Percentiles rank a stretch among this genome's conserved stretches.
These are phyloP conservation scores for Erinaceus europaeus DNA, from an alignment of 2,113 vertebrate species.

Conservation along the genomic window DNA sequence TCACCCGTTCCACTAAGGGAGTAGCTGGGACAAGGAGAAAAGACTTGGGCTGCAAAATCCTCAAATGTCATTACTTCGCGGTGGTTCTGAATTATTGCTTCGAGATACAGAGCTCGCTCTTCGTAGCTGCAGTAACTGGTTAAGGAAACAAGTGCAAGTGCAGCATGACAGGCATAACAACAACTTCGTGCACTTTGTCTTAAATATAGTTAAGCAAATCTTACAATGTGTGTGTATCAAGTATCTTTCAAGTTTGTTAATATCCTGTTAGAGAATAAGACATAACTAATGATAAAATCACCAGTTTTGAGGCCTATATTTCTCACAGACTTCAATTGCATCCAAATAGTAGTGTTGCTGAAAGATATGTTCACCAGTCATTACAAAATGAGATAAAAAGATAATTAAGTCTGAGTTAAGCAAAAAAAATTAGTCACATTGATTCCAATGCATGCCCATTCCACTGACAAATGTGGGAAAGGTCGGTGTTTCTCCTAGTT, in stretches of 20 bases:
- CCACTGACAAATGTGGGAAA: background rate
- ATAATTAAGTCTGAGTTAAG: background rate
- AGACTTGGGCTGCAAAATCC: slow-evolving; percentile 97
- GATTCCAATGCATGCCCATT: background rate
- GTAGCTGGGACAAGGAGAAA: slow-evolving; percentile 94
- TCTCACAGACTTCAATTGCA: background rate
- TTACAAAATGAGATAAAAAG: background rate
- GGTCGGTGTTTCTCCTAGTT: background rate
- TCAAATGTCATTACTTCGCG: slow-evolving; percentile 98
- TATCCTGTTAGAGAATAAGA: slow-evolving; percentile 9
- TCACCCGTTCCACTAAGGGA: slow-evolving; percentile 94
- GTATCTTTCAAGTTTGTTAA: background rate
- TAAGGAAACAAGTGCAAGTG: slow-evolving; percentile 81
- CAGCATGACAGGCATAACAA: rapidly evolving
- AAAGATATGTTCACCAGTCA: background rate
- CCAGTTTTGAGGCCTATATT: background rate
- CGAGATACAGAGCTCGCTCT: slow-evolving; percentile 95
- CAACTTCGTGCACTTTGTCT: background rate
- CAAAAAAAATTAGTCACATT: background rate
- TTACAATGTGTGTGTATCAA: rapidly evolving
- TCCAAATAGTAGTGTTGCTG: background rate
- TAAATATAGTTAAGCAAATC: background rate
- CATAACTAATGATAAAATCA: background rate
- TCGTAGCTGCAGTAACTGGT: slow-evolving; percentile 89
- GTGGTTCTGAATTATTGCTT: slow-evolving; percentile 98